Base-by-base conservation (phyloP, 23 tunicate species). In the Halocynthia aurantium region DNA sequence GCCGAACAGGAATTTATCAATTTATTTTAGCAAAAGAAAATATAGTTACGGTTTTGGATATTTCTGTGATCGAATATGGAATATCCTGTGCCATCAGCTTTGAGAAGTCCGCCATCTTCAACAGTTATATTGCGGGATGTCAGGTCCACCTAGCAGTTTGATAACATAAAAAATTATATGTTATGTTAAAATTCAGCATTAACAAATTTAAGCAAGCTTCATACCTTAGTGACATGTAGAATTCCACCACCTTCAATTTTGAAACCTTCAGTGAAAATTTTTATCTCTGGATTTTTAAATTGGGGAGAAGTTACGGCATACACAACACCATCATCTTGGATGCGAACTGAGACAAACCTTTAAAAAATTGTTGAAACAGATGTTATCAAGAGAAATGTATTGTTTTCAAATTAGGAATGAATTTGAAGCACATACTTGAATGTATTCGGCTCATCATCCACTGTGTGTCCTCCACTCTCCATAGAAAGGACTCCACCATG, bases 61-160 rank as follows among this genome's bases (percentile, higher is more conserved):
- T 76, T 22, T 11, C 7, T 18, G 6, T 76, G 80, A 22, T 76
- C 80, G 22, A 19, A 76, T 11, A 76, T 76, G 60, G 80, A 56
- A 76, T 76, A 76, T 19, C 80, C 80, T 7, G 80, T 76, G 21
- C 80, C 80, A 56, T 76, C 80, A 15, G 80, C 80, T 55, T 56
- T 18, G 0, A 76, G 22, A 17, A 56, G 20, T 12, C 69, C 80
- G 0, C 80, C 80, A 56, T 76, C 80, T 53, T 76, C 80, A 15
- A 76, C 80, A 0, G 80, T 76, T 52, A 76, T 52, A n/a, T 76
- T 76, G 6, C 61, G 67, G 7, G 67, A 19, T 10, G 52, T 76
- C 52, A 76, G 51, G 13, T 55, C 40, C 7, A 31, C 2, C 44
- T 31, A 31, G 44, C 44, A 31, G 44, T 31, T 31, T 31, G 4